A percentile compares a stretch with the other conserved stretches of the same genome.
phyloP scores from a whole-genome alignment of 2,113 vertebrate species.

The Leiothrix lutea region DNA sequence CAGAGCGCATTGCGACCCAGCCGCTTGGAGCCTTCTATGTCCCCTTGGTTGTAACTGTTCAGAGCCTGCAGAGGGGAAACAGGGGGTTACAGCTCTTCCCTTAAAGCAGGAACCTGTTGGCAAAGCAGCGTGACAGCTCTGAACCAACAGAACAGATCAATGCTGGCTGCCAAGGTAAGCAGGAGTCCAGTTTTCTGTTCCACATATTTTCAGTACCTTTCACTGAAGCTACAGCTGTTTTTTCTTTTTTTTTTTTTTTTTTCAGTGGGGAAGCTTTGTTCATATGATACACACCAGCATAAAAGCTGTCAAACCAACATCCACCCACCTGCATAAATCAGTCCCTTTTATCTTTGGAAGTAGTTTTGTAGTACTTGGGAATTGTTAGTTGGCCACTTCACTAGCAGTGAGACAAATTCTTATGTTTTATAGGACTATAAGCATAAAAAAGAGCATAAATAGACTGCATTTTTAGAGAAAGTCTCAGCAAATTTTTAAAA shows the following conservation, averaged over 20 bases:
- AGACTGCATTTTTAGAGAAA: background rate
- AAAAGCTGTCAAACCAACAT: background rate
- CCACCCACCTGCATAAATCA: background rate
- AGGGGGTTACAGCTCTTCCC: background rate
- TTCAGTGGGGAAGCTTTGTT: background rate
- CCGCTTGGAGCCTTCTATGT: constrained; percentile 81
- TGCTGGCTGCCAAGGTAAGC: background rate
- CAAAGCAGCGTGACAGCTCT: background rate
- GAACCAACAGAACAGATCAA: background rate
- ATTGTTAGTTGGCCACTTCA: background rate
- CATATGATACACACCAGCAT: background rate
- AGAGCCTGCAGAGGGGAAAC: constrained; percentile 76
- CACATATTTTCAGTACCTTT: background rate
- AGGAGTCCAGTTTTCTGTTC: background rate
- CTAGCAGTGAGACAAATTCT: background rate
- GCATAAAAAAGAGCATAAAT: background rate
- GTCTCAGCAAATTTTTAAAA: background rate
- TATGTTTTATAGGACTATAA: background rate
- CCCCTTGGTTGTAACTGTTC: constrained; percentile 84
- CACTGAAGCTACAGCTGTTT: background rate
- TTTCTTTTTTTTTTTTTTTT: background rate
- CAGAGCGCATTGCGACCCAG: constrained; percentile 84
- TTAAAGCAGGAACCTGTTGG: background rate
- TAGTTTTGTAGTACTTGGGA: background rate
- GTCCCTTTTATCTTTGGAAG: background rate